Conservation (phyloP, 2,888 invertebrate genomes). For the Nomada ruficornis region DNA sequence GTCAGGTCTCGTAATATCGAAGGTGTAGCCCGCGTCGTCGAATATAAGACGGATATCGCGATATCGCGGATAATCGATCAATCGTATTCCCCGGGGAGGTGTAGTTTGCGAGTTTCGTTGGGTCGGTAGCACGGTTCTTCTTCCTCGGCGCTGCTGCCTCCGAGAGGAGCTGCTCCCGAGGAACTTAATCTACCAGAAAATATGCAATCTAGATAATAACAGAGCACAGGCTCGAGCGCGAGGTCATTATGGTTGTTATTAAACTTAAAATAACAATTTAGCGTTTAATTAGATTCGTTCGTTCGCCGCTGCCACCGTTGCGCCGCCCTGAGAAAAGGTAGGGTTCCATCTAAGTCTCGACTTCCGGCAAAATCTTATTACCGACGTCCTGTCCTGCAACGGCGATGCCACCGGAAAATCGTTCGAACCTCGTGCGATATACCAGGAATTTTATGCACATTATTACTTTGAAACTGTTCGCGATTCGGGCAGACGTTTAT, state of each 20-base stretch:
- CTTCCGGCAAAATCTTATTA: constrained; percentile 69
- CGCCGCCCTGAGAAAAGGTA: constrained; percentile 15
- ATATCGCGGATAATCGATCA: constrained; percentile 62
- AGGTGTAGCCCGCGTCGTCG: background rate
- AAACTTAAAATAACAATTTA: constrained; percentile 83
- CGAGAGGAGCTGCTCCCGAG: constrained; percentile 46
- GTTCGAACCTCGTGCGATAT: background rate
- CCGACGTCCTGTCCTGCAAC: constrained; percentile 10
- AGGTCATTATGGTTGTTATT: constrained; percentile 82
- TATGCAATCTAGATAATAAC: constrained; percentile 84
- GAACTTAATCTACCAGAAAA: constrained; percentile 83
- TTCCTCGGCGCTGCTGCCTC: constrained; percentile 9
- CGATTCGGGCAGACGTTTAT: no score
- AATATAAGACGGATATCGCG: no score
- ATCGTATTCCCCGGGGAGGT: constrained; percentile 29
- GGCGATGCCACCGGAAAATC: background rate
- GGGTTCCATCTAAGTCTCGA: constrained; percentile 36
- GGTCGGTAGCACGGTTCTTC: constrained; percentile 49
- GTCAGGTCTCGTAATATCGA: constrained; percentile 10
- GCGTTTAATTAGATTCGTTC: constrained; percentile 82
- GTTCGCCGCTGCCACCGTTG: constrained; percentile 29
- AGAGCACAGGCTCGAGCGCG: constrained; percentile 76
- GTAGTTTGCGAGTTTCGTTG: constrained; percentile 57
- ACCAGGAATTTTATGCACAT: no score
- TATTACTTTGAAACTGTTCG: no score